Evolutionary conservation across 2,113 vertebrate species (phyloP).

Genomic region (Galemys pyrenaicus): DNA sequence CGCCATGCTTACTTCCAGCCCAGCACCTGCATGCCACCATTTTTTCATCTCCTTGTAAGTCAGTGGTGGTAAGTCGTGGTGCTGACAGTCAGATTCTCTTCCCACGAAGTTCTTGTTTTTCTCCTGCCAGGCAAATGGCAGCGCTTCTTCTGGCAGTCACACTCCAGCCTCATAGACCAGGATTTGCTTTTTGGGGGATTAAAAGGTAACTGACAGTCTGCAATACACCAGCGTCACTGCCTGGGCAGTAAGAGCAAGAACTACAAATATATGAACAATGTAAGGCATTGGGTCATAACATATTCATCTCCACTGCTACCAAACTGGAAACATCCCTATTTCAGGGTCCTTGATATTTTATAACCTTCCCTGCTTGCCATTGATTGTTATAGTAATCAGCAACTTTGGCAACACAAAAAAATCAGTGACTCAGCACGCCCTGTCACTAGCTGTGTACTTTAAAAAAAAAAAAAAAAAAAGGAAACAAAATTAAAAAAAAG

Average conservation of each 20-base stretch:
- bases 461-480: neutral
- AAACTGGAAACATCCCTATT: neutral
- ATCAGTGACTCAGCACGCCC: neutral
- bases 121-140: conserved; percentile 18
- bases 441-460: rapidly evolving
- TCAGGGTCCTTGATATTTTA: neutral
- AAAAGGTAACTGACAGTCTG: neutral
- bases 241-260: neutral
- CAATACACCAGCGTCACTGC: rapidly evolving
- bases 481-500: neutral
- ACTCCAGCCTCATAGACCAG: neutral
- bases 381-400: neutral
- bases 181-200: neutral
- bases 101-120: neutral
- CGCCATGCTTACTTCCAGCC: conserved; percentile 58
- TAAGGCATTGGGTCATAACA: neutral
- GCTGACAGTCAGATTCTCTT: conserved; percentile 33
- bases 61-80: neutral
- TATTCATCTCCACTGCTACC: neutral
- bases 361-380: neutral
- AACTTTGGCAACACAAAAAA: neutral
- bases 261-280: neutral
- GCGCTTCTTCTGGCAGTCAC: neutral
- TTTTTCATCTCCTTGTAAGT: conserved; percentile 1
- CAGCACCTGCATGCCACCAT: conserved; percentile 28